Evolutionary conservation across 2,797 vertebrate genomes (phyloP), one percentile per base, ranked within the genome.

Genomic region (Amblyopsis hoosieri): DNA sequence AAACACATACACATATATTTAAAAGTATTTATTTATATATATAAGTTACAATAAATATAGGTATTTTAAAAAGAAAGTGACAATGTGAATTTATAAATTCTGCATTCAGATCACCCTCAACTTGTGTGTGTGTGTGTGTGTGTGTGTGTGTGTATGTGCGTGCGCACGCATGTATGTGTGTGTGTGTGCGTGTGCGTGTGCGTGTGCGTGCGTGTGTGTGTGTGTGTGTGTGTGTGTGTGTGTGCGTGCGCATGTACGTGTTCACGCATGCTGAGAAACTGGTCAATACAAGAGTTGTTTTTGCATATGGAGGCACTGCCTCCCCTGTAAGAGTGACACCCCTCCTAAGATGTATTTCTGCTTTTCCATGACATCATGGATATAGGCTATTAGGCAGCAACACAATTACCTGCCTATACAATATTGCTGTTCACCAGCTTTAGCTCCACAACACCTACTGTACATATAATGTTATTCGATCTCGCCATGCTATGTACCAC

Each of bases 341-440:
- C 73, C 74, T 74, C 74, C 71, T 69, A 73, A 75, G 83, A 63
- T 71, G 62, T 72, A 57, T 59, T 76, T 82, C 69, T 55, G 57
- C 60, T 87, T 90, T 91, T 91, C 88, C 88, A 78, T 91, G 85
- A 89, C 86, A 90, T 90, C 88, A 89, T 51, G 65, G 81, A 80
- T 80, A 76, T 80, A 76, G 69, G 81, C 75, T 76, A 72, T 72
- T 13, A 72, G 80, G 74, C 62, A 67, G 60, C 60, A 54, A 45
- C 58, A 31, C 29, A 66, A 12, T 2, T 13, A 3, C 53, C 29
- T 53, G 17, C 14, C 47, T 2, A 45, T 45, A 14, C 8, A 9
- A 14, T 52, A 57, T 61, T 37, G 33, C 51, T 73, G 17, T 62
- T 64, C 6, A 65, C 52, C 42, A 45, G 49, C 56, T 29, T 29